A percentile compares a stretch with the other conserved stretches of the same genome.
These are phyloP conservation scores for Tenrec ecaudatus DNA, from an alignment of 2,113 vertebrate genomes.

Conservation along the genomic window DNA sequence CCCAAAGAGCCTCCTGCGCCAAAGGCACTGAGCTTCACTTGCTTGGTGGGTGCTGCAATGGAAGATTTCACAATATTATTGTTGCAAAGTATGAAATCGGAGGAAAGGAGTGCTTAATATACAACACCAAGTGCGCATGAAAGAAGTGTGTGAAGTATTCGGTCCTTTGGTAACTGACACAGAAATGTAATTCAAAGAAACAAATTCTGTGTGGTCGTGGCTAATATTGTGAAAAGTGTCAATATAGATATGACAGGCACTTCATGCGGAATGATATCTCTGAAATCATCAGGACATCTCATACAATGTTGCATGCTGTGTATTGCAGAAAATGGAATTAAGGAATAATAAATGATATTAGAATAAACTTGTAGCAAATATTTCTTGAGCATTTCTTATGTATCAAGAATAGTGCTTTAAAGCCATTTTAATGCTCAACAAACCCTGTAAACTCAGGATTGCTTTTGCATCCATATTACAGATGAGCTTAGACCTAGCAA, in stretches of 20 bases:
- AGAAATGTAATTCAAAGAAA: slow-evolving; percentile 9
- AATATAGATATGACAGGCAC: background rate
- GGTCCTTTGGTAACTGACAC: background rate
- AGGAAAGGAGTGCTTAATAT: slow-evolving; percentile 40
- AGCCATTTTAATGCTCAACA: background rate
- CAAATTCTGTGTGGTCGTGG: background rate
- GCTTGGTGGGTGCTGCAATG: background rate
- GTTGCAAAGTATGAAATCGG: background rate
- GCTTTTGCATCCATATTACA: background rate
- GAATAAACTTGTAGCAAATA: background rate
- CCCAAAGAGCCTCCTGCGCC: no score
- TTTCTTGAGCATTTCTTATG: slow-evolving; percentile 22
- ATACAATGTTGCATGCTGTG: background rate
- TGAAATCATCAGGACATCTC: background rate
- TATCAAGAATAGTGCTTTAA: background rate
- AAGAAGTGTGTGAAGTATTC: slow-evolving; percentile 6
- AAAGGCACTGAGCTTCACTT: no score
- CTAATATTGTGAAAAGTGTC: background rate
- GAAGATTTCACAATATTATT: slow-evolving; percentile 46
- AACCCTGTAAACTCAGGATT: background rate
- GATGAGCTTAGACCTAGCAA: background rate
- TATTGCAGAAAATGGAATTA: background rate
- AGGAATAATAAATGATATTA: slow-evolving; percentile 38
- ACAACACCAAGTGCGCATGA: background rate
- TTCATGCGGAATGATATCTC: background rate